A percentile compares a stretch with the other conserved stretches of the same genome.
phyloP scores from a whole-genome alignment of 23 tunicate species.

The Trididemnum miniatum region DNA sequence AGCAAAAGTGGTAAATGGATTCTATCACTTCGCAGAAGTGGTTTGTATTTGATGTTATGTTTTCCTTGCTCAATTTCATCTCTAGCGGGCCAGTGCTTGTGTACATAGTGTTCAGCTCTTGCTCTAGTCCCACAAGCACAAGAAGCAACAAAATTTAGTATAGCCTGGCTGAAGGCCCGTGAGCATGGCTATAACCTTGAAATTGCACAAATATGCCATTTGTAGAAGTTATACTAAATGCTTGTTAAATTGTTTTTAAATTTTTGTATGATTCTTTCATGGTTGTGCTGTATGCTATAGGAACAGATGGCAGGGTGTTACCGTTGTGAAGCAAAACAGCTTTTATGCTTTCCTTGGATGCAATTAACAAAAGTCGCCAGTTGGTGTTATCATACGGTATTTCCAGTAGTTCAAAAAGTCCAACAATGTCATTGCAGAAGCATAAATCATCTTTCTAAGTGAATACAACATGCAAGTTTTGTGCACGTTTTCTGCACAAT shows the following conservation, averaged over 20 bases:
- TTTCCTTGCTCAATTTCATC: slow-evolving; percentile 24
- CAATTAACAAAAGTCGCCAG: slow-evolving; percentile 11
- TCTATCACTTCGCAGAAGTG: slow-evolving; percentile 22
- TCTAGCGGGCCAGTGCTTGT: slow-evolving; percentile 19
- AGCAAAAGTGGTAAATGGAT: slow-evolving; percentile 15
- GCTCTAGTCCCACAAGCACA: slow-evolving; percentile 13
- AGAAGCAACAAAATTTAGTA: slow-evolving; percentile 27
- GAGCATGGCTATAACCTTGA: slow-evolving; percentile 22
- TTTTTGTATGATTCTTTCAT: slow-evolving; percentile 28
- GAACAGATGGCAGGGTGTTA: slow-evolving; percentile 14
- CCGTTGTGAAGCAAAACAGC: slow-evolving; percentile 23
- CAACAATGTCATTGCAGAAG: slow-evolving; percentile 22
- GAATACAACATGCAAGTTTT: slow-evolving; percentile 9
- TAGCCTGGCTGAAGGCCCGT: slow-evolving; percentile 23
- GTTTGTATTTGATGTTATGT: slow-evolving; percentile 16
- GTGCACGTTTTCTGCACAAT: slow-evolving; percentile 25
- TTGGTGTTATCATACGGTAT: slow-evolving; percentile 21
- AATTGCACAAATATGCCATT: slow-evolving; percentile 20
- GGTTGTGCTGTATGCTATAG: slow-evolving; percentile 16
- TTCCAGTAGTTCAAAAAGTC: slow-evolving; percentile 14
- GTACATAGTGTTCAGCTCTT: slow-evolving; percentile 14
- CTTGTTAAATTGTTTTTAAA: slow-evolving; percentile 16
- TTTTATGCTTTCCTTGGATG: slow-evolving; percentile 21
- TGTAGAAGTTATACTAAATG: neutral
- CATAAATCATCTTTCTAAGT: slow-evolving; percentile 12